Conservation (phyloP, 2,113 vertebrate genomes). For the Ondatra zibethicus region DNA sequence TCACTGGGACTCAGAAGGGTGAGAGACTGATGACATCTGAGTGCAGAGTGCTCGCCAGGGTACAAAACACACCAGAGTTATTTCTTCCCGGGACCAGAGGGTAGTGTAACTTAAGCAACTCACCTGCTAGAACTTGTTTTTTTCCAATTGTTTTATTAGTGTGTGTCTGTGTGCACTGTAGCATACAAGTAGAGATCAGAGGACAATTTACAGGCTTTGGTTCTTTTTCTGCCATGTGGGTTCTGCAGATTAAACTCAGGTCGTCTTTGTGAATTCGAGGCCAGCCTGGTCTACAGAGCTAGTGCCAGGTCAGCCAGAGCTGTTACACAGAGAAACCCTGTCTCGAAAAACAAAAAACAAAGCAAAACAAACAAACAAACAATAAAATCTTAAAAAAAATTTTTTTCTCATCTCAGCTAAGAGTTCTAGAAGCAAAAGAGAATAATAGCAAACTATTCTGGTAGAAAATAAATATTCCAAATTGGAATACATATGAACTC, state of each 20-base stretch:
- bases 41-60: not conserved
- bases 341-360: too few species aligned
- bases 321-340: too few species aligned
- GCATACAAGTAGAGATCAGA: not conserved
- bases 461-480: not conserved
- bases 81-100: not conserved
- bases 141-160: not conserved
- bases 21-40: not conserved
- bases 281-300: too few species aligned
- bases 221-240: not conserved
- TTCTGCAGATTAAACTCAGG: too few species aligned
- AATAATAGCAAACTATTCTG: slow-evolving; percentile 3
- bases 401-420: slow-evolving; percentile 38
- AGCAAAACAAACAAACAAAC: too few species aligned
- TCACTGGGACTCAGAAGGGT: not conserved
- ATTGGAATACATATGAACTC: not conserved
- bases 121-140: slow-evolving; percentile 10
- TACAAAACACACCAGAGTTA: not conserved
- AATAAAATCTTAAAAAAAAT: too few species aligned
- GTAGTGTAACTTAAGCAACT: not conserved
- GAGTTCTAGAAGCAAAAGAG: not conserved
- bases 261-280: too few species aligned
- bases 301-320: too few species aligned
- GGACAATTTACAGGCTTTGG: not conserved
- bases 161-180: not conserved